Percentiles rank a stretch among this genome's conserved stretches.
Evolutionary conservation across 2,113 vertebrate genomes (phyloP).

Genomic region (Microcebus griseorufus): DNA sequence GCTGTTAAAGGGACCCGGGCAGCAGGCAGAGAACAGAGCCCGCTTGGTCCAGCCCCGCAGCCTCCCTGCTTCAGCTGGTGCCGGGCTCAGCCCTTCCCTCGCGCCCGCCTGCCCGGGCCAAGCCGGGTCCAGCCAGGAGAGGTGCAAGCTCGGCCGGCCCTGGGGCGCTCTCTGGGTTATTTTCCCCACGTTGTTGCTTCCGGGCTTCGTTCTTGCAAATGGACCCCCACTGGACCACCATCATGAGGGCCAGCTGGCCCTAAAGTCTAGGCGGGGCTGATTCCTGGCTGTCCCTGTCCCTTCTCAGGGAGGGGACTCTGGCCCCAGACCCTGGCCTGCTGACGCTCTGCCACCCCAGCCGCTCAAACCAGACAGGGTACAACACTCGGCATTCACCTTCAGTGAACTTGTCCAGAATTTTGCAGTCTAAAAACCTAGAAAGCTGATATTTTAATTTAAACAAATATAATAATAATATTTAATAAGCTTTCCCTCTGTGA

Average conservation of each 20-base stretch:
- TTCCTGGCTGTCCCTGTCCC: not conserved
- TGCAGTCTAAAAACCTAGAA: not conserved
- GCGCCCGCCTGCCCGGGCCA: not conserved
- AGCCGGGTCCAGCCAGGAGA: not conserved
- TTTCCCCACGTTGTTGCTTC: not conserved
- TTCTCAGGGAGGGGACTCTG: not conserved
- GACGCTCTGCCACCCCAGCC: rapidly evolving
- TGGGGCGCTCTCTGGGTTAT: not conserved
- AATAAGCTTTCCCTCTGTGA: not conserved
- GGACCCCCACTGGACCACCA: rapidly evolving
- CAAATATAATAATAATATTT: not conserved
- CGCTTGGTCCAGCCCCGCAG: not conserved
- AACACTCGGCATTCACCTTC: not conserved
- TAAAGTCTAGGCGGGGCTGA: not conserved
- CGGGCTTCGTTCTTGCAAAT: not conserved
- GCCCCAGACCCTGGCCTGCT: not conserved
- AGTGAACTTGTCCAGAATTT: not conserved
- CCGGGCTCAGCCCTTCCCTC: not conserved
- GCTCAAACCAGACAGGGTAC: not conserved
- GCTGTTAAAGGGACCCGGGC: not conserved
- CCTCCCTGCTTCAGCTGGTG: not conserved
- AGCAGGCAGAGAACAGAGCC: not conserved
- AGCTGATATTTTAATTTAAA: conserved; percentile 14
- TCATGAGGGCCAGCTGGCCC: not conserved
- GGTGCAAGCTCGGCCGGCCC: no score